Evolutionary conservation across 37 sponge, comb jelly and placozoan species (phyloP).

Genomic region (Halisarca cf. caerulea): DNA sequence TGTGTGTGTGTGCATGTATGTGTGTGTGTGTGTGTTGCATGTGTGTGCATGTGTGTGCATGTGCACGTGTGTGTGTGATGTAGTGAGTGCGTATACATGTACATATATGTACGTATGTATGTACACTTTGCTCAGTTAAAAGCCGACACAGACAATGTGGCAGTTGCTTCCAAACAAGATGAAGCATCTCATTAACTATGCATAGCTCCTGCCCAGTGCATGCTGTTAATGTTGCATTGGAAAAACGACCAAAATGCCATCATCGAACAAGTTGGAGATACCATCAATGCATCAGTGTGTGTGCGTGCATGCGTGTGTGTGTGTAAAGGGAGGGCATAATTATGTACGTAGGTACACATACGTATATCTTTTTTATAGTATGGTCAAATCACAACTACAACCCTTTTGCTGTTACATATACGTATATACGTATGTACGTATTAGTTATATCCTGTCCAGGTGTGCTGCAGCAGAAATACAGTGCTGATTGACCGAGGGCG

Average conservation of each 20-base stretch:
- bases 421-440: no score
- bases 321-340: no score
- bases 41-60: background rate
- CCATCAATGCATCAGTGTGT: background rate
- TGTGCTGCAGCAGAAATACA: no score
- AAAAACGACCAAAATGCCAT: background rate
- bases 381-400: no score
- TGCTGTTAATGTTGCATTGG: background rate
- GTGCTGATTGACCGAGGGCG: no score
- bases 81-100: background rate
- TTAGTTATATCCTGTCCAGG: no score
- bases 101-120: no score
- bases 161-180: background rate
- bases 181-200: background rate
- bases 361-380: no score
- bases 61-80: background rate
- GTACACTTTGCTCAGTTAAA: no score
- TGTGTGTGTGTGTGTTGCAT: conserved; percentile 22
- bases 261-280: conserved; percentile 2
- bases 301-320: no score
- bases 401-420: no score
- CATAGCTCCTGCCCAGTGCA: background rate
- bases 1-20: conserved; percentile 10
- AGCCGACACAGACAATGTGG: background rate
- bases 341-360: background rate